These are phyloP conservation scores for Sus scrofa DNA, from an alignment of 2,113 vertebrate genomes.

Conservation along the genomic window T2T-Sscrofa CM000827.6:105412001-105412500, in stretches of 20 bases:
- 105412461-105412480: background rate
- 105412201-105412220: background rate
- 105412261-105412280: background rate
- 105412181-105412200: background rate
- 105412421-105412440: background rate
- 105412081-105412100: background rate
- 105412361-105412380: accelerated
- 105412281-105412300: accelerated
- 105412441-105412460: background rate
- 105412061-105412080: background rate
- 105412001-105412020: no score
- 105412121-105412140: background rate
- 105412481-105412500: background rate
- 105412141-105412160: no score
- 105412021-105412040: background rate
- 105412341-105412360: background rate
- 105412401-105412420: no score
- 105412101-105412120: accelerated
- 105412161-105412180: background rate
- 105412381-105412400: background rate
- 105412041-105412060: accelerated
- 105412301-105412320: background rate
- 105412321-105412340: no score
- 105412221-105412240: background rate
- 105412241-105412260: background rate